A percentile compares a stretch with the other conserved stretches of the same genome.
Conservation (phyloP, 2,797 vertebrate genomes). For the Hozukius guyotensis region DNA sequence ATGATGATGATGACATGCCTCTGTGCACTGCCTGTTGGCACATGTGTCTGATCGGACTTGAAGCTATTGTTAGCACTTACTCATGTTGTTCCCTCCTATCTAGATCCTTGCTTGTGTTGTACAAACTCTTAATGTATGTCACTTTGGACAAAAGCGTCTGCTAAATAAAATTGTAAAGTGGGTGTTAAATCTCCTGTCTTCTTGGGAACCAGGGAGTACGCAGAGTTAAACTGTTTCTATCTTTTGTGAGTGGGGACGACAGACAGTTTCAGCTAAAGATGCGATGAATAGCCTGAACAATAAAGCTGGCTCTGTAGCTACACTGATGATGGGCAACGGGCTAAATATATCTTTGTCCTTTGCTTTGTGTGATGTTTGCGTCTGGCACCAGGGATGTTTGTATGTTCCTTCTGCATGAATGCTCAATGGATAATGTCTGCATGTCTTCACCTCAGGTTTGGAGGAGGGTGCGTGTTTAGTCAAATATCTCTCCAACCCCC, state of each 20-base stretch:
- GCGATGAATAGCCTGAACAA: neutral
- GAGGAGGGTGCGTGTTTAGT: conserved; percentile 8
- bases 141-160: too few species aligned
- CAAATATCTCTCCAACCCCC: conserved; percentile 1
- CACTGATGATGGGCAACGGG: neutral
- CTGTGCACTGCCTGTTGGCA: too few species aligned
- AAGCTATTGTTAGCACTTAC: too few species aligned
- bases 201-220: neutral
- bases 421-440: neutral
- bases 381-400: neutral
- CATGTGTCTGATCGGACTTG: too few species aligned
- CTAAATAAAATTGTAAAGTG: neutral
- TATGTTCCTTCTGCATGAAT: neutral
- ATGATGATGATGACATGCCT: too few species aligned
- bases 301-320: too few species aligned
- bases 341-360: neutral
- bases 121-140: neutral
- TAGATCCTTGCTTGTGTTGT: neutral
- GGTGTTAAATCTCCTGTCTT: neutral
- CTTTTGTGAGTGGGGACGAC: neutral
- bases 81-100: neutral
- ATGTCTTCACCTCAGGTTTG: neutral
- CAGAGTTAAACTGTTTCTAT: neutral
- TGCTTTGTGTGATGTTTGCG: neutral
- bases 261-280: neutral